Conservation (phyloP, 2,888 invertebrate genomes). For the Spatulosminthurus flaviceps region DNA sequence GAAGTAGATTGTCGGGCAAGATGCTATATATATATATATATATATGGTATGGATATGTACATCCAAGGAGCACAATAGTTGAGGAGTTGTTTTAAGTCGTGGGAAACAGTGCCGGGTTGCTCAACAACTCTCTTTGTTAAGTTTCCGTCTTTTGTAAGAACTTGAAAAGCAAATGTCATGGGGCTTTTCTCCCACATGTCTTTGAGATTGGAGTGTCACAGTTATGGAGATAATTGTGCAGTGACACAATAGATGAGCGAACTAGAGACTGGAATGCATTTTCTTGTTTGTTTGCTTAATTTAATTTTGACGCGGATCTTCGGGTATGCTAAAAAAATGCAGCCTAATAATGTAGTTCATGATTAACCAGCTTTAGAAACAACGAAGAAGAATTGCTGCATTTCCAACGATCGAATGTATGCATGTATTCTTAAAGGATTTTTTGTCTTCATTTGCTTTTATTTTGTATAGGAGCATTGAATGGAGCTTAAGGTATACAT, state of each 20-base stretch:
- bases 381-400: too few species aligned
- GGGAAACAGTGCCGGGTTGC: slow-evolving; percentile 2
- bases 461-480: too few species aligned
- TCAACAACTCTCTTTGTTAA: not conserved
- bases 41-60: too few species aligned
- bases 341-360: too few species aligned
- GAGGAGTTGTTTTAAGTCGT: not conserved
- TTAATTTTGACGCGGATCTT: not conserved
- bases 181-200: slow-evolving; percentile 1
- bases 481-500: too few species aligned
- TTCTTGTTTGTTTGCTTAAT: not conserved
- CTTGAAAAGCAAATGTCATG: not conserved
- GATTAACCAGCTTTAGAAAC: too few species aligned
- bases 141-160: not conserved
- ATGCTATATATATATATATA: not conserved
- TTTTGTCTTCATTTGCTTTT: too few species aligned
- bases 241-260: not conserved
- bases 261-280: not conserved
- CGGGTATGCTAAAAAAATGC: too few species aligned
- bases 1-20: not conserved
- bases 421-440: too few species aligned
- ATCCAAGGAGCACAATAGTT: too few species aligned
- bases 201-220: not conserved
- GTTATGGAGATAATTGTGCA: not conserved
- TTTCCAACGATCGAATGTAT: too few species aligned